Base-by-base conservation (phyloP, 2,113 vertebrate genomes). In the Hystrix cristata region DNA sequence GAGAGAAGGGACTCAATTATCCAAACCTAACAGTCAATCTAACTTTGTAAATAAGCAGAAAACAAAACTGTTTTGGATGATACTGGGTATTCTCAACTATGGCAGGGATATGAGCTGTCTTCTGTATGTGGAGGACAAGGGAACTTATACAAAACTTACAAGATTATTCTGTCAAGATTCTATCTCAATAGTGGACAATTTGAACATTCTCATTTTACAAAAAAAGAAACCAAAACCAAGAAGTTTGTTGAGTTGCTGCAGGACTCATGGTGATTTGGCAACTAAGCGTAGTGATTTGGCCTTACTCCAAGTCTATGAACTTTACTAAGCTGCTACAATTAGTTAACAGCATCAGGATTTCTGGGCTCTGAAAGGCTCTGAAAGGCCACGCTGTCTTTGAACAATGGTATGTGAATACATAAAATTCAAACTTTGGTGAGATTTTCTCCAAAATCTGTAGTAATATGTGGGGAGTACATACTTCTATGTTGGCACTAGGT, bases 161-260 rank as follows among this genome's bases (percentile, higher is more conserved):
- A 82, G 80, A 81, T 43, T 48, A 87, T 51, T 88, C 78, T n/a
- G 19, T 91, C 71, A 96, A 91, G 81, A 74, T 82, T 90, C 48
- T 57, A 64, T 12, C 34, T 51, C 87, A 51, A 55, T 3, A 67
- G 48, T 48, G 92, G 48, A 53, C 64, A 86, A 64, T 53, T 38
- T 53, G 57, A 85, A 87, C 5, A 90, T 67, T n/a, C 51, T n/a
- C 21, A 80, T 38, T 86, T 89, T 86, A 43, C 12, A 65, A 38
- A 71, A 87, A 83, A 79, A 13, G 95, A 79, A 93, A 62, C 18
- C 18, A 67, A 87, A 69, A 76, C 69, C 29, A 31, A 87, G 46
- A 48, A 74, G 62, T 64, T 3, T 55, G 15, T 16, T 79, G 71
- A 87, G 79, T 1, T 62, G 51, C 69, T 87, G 18, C 21, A 59